A percentile compares a stretch with the other conserved stretches of the same genome.
phyloP scores from a whole-genome alignment of 1,140 invertebrate species.

The Euura saliciscinereae region DNA sequence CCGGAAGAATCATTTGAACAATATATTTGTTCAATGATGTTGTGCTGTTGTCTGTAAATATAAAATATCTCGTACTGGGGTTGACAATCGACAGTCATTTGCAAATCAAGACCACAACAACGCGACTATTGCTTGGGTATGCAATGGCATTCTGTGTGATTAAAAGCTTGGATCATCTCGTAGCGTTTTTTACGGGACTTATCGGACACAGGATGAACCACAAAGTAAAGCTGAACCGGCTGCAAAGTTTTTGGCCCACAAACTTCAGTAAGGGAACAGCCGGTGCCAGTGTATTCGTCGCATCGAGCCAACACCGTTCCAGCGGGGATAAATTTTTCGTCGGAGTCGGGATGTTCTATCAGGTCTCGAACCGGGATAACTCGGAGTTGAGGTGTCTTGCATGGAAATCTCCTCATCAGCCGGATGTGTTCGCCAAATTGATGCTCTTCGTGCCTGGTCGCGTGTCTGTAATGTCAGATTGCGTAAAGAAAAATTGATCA shows the following conservation, averaged over 20 bases:
- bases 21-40: too few species aligned
- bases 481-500: too few species aligned
- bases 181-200: constrained; percentile 49
- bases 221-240: constrained; percentile 51
- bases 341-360: constrained; percentile 44
- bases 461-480: too few species aligned
- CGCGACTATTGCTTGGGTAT: constrained; percentile 9
- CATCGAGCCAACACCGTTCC: constrained; percentile 54
- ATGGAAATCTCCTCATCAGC: constrained; percentile 19
- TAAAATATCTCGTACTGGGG: too few species aligned
- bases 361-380: constrained; percentile 48
- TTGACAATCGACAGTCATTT: too few species aligned
- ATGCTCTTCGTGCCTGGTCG: too few species aligned
- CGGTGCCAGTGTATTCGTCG: constrained; percentile 42
- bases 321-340: constrained; percentile 51
- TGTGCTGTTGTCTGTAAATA: too few species aligned
- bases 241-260: constrained; percentile 47
- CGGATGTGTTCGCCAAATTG: too few species aligned
- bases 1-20: too few species aligned
- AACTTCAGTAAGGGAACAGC: constrained; percentile 46
- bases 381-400: constrained; percentile 46
- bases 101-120: too few species aligned
- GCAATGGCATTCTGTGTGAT: constrained; percentile 49
- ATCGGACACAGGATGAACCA: constrained; percentile 51
- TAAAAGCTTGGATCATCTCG: constrained; percentile 46